Evolutionary conservation across 2,888 invertebrate species (phyloP), one percentile per base, ranked within the genome.

Genomic region (Selenia dentaria): DNA sequence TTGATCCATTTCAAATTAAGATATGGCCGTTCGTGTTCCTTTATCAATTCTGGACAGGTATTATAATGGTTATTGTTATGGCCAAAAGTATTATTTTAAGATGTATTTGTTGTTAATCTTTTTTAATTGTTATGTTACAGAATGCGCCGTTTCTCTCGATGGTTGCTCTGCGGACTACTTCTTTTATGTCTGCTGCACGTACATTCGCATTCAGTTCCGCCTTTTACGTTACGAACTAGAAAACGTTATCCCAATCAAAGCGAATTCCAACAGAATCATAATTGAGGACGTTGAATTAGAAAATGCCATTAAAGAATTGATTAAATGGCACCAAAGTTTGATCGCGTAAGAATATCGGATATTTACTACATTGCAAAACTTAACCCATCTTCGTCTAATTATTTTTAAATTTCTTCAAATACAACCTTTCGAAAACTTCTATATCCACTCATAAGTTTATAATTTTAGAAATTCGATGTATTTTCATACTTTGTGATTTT

Each of bases 31-130:
- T 70, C 36, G 69, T 77, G 1, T 84, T 79, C 48, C 6, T 79
- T 3, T 74, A 72, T 36, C 84, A 84, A 49, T 47, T 74, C 43
- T 77, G 75, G 72, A 71, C 78, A 26, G 72, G 84, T 84, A 54
- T 57, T 74, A 73, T 29, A 35, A 26, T 20, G 18, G n/a, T n/a
- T n/a, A n/a, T n/a, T n/a, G n/a, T n/a, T n/a, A n/a, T n/a, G n/a
- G n/a, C n/a, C n/a, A n/a, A n/a, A n/a, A n/a, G n/a, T n/a, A n/a
- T n/a, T n/a, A n/a, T n/a, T n/a, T n/a, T n/a, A n/a, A n/a, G n/a
- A n/a, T n/a, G n/a, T n/a, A n/a, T n/a, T n/a, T n/a, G n/a, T n/a
- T n/a, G n/a, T n/a, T n/a, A n/a, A n/a, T n/a, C n/a, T n/a, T n/a
- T n/a, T n/a, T n/a, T n/a, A n/a, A n/a, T n/a, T n/a, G n/a, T n/a